Percentiles rank a stretch among this genome's conserved stretches.
Conservation (phyloP, 2,113 vertebrate species). For the Eretmochelys imbricata region DNA sequence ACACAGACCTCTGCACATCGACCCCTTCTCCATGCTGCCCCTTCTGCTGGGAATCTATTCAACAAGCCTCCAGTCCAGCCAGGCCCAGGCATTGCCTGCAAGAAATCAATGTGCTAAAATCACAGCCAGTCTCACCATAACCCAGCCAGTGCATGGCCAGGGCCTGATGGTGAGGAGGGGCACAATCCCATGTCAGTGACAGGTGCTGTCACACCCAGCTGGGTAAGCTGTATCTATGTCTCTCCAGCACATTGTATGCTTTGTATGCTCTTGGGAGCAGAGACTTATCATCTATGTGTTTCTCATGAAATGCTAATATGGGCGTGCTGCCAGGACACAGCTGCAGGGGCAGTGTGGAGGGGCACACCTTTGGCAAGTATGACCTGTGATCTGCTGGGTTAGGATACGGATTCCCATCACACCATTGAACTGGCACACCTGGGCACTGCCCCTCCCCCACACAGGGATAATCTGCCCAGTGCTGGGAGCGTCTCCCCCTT, state of each 20-base stretch:
- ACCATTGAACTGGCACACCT: neutral
- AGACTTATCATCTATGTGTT: neutral
- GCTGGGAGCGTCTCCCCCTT: neutral
- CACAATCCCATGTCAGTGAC: no score
- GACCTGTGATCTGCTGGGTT: no score
- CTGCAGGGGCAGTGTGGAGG: no score
- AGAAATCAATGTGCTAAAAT: neutral
- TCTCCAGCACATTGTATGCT: neutral
- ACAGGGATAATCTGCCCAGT: neutral
- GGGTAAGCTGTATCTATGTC: neutral
- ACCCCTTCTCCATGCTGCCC: neutral
- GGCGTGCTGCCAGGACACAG: neutral
- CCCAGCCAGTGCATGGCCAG: no score
- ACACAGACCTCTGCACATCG: neutral
- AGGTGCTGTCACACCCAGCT: no score
- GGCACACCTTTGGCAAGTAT: no score
- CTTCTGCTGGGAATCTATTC: neutral
- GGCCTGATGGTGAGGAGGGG: no score
- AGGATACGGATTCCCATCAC: neutral
- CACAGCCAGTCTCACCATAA: neutral
- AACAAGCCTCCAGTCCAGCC: neutral
- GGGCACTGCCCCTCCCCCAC: neutral
- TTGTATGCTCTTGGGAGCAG: neutral
- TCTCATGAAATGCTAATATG: neutral
- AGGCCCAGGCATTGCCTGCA: neutral